Base-by-base conservation (phyloP, 2,888 invertebrate genomes). In the Loripinus fragilis region DNA sequence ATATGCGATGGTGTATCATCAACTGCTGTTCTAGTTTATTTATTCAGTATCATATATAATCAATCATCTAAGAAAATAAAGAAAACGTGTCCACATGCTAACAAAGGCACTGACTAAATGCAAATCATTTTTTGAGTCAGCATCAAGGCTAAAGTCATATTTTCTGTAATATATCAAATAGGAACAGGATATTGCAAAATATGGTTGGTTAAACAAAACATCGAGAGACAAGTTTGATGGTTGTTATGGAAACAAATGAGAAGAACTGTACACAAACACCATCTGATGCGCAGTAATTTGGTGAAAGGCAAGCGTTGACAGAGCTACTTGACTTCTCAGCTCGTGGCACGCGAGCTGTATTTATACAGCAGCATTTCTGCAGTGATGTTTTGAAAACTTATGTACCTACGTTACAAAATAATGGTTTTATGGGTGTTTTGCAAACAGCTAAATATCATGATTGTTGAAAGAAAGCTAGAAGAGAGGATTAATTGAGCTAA, bases 371-470 rank as follows among this genome's bases (percentile, higher is more conserved):
- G 79, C 67, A 52, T 52, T 76, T 48, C 38, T 38, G 38, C 23
- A 48, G 30, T 20, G 69, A 74, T 83, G 80, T 83, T 83, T 83
- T 60, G 77, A 77, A 83, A 83, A 79, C 73, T 75, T 23, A 17
- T 60, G 68, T 50, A 71, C 79, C 70, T 72, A 67, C 33, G 77
- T 83, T 83, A 83, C 83, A 83, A 83, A 83, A 83, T 80, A 83
- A 78, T 78, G 75, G 48, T 41, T 66, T 64, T 52, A 78, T 60
- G 60, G 60, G 60, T 60, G 60, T 60, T 60, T 60, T 20, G 60
- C 15, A 38, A 33, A 65, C 50, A 66, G 65, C 52, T 64, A 71
- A 35, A 41, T 65, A 33, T 65, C 12, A 25, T 70, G 70, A 66
- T 45, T 75, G 75, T 66, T 66, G 75, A 75, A 65, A 75, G 75